A percentile compares a stretch with the other conserved stretches of the same genome.
Conservation (phyloP, 2,113 vertebrate species). For the Pionites leucogaster region DNA sequence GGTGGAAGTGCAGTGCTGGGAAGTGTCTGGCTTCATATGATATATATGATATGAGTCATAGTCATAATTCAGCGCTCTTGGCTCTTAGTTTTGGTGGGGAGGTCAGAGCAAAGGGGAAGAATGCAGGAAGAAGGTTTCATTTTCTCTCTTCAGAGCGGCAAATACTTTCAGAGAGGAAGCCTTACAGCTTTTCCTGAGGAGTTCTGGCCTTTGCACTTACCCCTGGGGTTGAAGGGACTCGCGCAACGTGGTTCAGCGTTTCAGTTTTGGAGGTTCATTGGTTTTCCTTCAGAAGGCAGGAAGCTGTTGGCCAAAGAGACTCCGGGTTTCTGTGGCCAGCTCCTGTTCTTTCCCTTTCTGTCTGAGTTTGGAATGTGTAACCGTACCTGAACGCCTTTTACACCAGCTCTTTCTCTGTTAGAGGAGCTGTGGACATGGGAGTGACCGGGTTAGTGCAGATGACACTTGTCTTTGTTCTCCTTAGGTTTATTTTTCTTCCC, state of each 20-base stretch:
- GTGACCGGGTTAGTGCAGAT: neutral
- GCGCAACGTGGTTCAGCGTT: neutral
- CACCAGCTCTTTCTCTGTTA: neutral
- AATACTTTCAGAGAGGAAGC: neutral
- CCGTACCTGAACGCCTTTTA: accelerated
- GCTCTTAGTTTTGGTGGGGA: neutral
- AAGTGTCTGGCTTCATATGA: too few species aligned
- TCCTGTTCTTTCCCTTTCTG: neutral
- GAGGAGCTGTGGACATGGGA: neutral
- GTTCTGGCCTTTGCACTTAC: neutral
- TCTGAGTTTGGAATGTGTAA: neutral
- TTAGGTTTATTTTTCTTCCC: neutral
- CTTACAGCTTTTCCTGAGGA: neutral
- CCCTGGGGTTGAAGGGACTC: neutral
- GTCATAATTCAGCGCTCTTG: neutral
- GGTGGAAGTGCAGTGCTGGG: too few species aligned
- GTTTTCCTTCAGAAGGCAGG: neutral
- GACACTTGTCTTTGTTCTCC: neutral
- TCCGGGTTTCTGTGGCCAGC: neutral
- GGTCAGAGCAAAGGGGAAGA: neutral
- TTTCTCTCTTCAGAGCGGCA: neutral
- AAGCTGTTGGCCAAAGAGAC: neutral
- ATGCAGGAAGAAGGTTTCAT: neutral
- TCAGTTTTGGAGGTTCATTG: neutral
- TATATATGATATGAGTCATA: neutral